Evolutionary conservation across 2,797 vertebrate genomes (phyloP).

Genomic region (Ctenopoma multispine): DNA sequence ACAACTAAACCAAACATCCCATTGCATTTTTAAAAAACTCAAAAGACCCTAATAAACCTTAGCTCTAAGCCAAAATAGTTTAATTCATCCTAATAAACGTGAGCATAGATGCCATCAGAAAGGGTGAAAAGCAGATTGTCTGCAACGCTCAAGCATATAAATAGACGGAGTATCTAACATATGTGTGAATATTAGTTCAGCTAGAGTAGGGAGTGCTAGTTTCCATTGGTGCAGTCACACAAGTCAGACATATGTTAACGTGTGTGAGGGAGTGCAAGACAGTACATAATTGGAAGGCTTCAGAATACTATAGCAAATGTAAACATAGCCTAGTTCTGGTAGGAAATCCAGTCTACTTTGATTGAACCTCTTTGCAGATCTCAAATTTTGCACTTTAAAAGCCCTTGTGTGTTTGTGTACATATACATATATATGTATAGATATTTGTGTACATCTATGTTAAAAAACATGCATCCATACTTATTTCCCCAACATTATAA

Average conservation of each 20-base stretch:
- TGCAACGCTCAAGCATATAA: conserved; percentile 68
- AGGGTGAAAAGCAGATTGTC: conserved; percentile 69
- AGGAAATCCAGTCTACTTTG: conserved; percentile 78
- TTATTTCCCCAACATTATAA: conserved; percentile 70
- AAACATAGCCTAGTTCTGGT: conserved; percentile 84
- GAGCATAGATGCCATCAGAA: conserved; percentile 41
- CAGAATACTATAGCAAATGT: conserved; percentile 85
- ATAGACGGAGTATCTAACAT: conserved; percentile 42
- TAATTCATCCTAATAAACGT: conserved; percentile 31
- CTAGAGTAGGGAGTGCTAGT: conserved; percentile 58
- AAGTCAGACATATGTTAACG: conserved; percentile 59
- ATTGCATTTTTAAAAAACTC: conserved; percentile 32
- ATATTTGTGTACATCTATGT: conserved; percentile 43
- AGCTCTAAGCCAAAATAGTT: conserved; percentile 37
- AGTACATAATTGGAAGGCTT: conserved; percentile 82
- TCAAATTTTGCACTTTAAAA: conserved; percentile 80
- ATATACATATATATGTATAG: neutral
- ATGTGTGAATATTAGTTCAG: conserved; percentile 49
- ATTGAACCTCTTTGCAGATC: conserved; percentile 76
- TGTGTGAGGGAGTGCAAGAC: conserved; percentile 81
- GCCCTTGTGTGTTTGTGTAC: conserved; percentile 75
- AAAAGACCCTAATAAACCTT: conserved; percentile 45
- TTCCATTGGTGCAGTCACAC: conserved; percentile 66
- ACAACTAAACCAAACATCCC: conserved; percentile 60
- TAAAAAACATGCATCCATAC: conserved; percentile 79